phyloP scores from a whole-genome alignment of 2,797 vertebrate genomes.

The Gymnothorax javanicus region DNA sequence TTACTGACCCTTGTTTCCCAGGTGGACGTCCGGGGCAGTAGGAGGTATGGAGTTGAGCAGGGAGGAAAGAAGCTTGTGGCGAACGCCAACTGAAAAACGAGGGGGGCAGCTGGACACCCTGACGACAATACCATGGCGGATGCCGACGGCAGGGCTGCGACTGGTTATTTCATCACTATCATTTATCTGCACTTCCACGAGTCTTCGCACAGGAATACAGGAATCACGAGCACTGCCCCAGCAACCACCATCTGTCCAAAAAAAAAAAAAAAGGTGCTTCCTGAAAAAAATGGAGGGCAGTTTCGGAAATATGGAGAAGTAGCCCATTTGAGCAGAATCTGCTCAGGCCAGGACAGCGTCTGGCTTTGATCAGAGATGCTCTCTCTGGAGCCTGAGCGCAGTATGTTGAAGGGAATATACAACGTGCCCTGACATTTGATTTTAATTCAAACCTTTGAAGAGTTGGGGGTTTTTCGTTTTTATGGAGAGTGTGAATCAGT shows the following conservation, averaged over 20 bases:
- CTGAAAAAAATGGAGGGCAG: neutral
- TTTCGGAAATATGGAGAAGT: neutral
- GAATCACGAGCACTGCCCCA: neutral
- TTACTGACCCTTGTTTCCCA: constrained; percentile 59
- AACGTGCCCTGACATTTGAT: neutral
- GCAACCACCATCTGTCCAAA: neutral
- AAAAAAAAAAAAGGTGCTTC: neutral
- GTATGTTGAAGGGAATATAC: neutral
- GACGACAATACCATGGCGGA: constrained; percentile 13
- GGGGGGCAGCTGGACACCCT: neutral
- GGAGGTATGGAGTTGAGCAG: neutral
- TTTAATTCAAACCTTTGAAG: neutral
- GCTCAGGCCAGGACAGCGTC: neutral
- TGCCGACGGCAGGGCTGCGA: neutral
- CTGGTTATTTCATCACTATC: constrained; percentile 17
- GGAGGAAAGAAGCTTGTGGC: constrained; percentile 19
- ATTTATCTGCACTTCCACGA: neutral
- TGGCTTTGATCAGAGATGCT: neutral
- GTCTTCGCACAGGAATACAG: neutral
- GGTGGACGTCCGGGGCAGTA: constrained; percentile 29
- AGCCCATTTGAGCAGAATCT: neutral
- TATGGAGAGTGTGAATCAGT: too few relatives aligned
- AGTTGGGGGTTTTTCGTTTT: too few relatives aligned
- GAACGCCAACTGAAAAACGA: neutral
- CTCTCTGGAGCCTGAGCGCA: neutral